A percentile compares a stretch with the other conserved stretches of the same genome.
Evolutionary conservation across 2,888 invertebrate genomes (phyloP).

Genomic region (Drosophila nigricruria): DNA sequence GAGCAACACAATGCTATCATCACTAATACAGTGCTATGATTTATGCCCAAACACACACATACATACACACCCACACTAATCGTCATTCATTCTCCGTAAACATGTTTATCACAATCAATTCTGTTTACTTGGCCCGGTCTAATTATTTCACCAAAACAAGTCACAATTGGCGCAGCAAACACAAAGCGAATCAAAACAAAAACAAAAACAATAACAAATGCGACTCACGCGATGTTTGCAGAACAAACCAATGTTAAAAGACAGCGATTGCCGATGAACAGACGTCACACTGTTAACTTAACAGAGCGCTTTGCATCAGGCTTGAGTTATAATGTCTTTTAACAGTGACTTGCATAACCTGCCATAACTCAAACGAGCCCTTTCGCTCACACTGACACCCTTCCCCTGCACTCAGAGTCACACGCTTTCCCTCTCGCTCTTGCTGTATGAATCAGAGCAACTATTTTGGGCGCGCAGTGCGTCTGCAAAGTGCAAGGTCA

Average conservation of each 20-base stretch:
- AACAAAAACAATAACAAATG: slow-evolving; percentile 24
- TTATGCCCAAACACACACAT: background rate
- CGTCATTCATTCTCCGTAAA: slow-evolving; percentile 38
- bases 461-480: slow-evolving; percentile 48
- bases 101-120: slow-evolving; percentile 64
- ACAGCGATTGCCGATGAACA: too few relatives aligned
- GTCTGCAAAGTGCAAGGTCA: slow-evolving; percentile 54
- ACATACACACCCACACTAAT: background rate
- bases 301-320: too few relatives aligned
- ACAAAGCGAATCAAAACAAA: slow-evolving; percentile 30
- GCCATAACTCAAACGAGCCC: too few relatives aligned
- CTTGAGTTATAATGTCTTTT: too few relatives aligned
- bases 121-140: slow-evolving; percentile 42
- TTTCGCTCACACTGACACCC: too few relatives aligned
- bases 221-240: slow-evolving; percentile 14
- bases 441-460: slow-evolving; percentile 34
- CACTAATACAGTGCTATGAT: background rate
- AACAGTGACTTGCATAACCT: too few relatives aligned
- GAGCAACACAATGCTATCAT: background rate
- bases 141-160: slow-evolving; percentile 56
- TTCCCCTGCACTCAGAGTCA: too few relatives aligned
- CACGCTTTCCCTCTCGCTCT: background rate
- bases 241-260: too few relatives aligned
- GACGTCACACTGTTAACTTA: too few relatives aligned
- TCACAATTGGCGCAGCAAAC: slow-evolving; percentile 45